Percentiles rank a stretch among this genome's conserved stretches.
phyloP scores from a whole-genome alignment of 2,797 vertebrate species.

The Phoxinus dragarum region DNA sequence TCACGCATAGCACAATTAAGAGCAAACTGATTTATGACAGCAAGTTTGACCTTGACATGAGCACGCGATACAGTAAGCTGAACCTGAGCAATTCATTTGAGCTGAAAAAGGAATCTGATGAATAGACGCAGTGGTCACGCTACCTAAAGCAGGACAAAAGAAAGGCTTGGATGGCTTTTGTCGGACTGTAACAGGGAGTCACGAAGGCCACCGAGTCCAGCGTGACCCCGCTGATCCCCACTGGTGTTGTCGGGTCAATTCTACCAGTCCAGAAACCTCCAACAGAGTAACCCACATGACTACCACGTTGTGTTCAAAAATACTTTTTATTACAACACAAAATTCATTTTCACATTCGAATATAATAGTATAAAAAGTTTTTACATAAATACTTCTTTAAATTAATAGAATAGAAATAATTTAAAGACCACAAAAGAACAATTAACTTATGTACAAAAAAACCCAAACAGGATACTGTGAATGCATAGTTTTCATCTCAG shows the following conservation, averaged over 20 bases:
- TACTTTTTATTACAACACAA: conserved; percentile 77
- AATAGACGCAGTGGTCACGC: conserved; percentile 72
- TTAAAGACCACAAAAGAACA: conserved; percentile 79
- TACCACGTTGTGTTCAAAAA: conserved; percentile 60
- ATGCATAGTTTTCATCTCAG: conserved; percentile 70
- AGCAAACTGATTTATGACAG: neutral
- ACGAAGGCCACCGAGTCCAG: conserved; percentile 66
- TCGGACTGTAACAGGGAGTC: conserved; percentile 70
- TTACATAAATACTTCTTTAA: conserved; percentile 84
- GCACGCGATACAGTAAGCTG: conserved; percentile 14
- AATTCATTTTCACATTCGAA: conserved; percentile 68
- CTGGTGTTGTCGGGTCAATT: conserved; percentile 44
- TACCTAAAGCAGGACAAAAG: conserved; percentile 74
- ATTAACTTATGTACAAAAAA: conserved; percentile 66
- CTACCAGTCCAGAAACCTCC: conserved; percentile 65
- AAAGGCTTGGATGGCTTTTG: conserved; percentile 73
- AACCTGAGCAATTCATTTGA: conserved; percentile 25
- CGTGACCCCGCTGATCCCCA: conserved; percentile 73
- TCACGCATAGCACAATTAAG: neutral
- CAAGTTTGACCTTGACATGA: neutral
- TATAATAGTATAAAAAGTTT: conserved; percentile 67
- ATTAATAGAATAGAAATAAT: conserved; percentile 80
- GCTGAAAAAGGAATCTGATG: conserved; percentile 70
- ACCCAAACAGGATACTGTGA: conserved; percentile 68
- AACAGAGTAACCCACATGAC: conserved; percentile 44